phyloP scores from a whole-genome alignment of 2,113 vertebrate genomes.

The Fukomys damarensis region DNA sequence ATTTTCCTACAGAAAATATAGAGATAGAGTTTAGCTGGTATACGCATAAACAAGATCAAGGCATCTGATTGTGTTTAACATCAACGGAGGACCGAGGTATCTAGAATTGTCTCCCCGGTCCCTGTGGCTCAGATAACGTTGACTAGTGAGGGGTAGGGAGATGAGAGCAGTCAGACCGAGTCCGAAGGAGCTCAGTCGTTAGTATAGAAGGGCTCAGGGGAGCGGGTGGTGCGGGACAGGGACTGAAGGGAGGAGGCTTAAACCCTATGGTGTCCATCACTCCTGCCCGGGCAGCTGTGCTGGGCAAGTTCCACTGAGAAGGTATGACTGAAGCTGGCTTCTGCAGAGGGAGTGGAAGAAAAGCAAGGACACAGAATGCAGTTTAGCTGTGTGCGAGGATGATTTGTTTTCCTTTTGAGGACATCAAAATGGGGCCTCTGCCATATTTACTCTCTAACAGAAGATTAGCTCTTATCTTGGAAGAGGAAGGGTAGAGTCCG shows the following conservation, averaged over 20 bases:
- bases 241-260: background rate
- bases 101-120: background rate
- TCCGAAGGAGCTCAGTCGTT: background rate
- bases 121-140: background rate
- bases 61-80: background rate
- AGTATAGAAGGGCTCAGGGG: background rate
- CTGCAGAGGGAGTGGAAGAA: conserved; percentile 35
- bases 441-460: background rate
- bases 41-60: background rate
- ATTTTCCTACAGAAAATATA: conserved; percentile 16
- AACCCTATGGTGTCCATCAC: background rate
- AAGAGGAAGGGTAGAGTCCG: background rate
- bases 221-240: too few species aligned
- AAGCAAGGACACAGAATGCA: background rate
- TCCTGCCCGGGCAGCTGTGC: background rate
- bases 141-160: background rate
- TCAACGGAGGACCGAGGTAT: background rate
- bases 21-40: background rate
- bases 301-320: background rate
- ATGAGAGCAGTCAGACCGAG: background rate
- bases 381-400: background rate
- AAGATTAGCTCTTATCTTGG: background rate
- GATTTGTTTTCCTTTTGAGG: background rate
- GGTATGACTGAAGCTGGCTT: background rate
- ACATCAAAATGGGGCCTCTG: background rate